Evolutionary conservation across 2,888 invertebrate species (phyloP).

Genomic region (Volucella zonaria): DNA sequence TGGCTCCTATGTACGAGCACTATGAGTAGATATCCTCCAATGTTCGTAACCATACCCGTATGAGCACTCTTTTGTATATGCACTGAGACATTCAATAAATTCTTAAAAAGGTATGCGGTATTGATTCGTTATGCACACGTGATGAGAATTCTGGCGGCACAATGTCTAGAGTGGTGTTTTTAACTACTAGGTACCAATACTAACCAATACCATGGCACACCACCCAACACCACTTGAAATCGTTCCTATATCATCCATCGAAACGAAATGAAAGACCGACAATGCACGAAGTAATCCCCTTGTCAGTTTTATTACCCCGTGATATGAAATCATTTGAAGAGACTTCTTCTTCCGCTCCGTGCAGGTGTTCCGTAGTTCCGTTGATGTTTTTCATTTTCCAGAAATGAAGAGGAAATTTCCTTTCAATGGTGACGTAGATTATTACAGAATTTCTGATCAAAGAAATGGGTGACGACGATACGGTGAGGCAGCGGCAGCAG

Average conservation of each 20-base stretch:
- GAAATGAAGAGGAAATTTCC: constrained; percentile 58
- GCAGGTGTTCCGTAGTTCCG: constrained; percentile 71
- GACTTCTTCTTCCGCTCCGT: constrained; percentile 66
- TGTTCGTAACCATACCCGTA: not conserved
- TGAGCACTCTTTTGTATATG: constrained; percentile 6
- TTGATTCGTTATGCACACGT: constrained; percentile 74
- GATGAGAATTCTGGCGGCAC: constrained; percentile 73
- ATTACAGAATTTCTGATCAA: constrained; percentile 24
- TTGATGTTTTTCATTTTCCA: constrained; percentile 26
- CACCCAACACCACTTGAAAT: too few species aligned
- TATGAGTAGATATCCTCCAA: not conserved
- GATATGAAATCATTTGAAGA: constrained; percentile 70
- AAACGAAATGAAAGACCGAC: constrained; percentile 38
- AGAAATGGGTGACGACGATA: not conserved
- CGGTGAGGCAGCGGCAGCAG: not conserved
- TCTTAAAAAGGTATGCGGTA: constrained; percentile 73
- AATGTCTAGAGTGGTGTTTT: constrained; percentile 63
- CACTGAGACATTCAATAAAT: constrained; percentile 70
- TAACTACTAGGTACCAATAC: constrained; percentile 8
- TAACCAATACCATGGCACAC: not conserved
- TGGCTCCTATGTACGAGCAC: constrained; percentile 12
- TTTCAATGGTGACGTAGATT: constrained; percentile 63
- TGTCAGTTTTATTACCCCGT: constrained; percentile 70
- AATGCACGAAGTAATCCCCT: constrained; percentile 68
- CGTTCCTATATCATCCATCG: constrained; percentile 35